Conservation (phyloP, 2,888 invertebrate species). For the Polydrusus pterygomalis region DNA sequence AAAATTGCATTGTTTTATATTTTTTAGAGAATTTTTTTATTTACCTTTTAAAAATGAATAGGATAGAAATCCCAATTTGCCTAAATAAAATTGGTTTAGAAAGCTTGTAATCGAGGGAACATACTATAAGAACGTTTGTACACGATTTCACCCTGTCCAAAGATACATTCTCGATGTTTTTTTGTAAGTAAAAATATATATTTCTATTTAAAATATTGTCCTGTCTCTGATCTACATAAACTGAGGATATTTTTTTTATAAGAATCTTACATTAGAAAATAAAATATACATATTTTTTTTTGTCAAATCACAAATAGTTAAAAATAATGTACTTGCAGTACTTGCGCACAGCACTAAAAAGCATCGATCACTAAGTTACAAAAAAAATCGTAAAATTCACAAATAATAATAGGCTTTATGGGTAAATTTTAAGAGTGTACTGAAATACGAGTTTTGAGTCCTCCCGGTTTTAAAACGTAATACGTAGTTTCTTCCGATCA, state of each 20-base stretch:
- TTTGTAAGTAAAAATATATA: constrained; percentile 6
- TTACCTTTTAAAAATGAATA: not conserved
- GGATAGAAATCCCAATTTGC: no score
- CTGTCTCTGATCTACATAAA: constrained; percentile 1
- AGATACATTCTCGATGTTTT: not conserved
- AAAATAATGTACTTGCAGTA: constrained; percentile 1
- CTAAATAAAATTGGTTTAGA: not conserved
- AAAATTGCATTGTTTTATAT: no score
- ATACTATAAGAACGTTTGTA: not conserved
- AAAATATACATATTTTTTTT: constrained; percentile 9
- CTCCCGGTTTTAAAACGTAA: no score
- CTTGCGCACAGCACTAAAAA: constrained; percentile 21
- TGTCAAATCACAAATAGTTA: constrained; percentile 14
- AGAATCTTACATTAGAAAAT: not conserved
- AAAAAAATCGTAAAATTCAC: not conserved
- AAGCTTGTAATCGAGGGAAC: not conserved
- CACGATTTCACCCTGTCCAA: not conserved
- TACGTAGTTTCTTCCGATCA: no score
- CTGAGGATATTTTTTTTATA: not conserved
- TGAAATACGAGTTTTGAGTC: not conserved
- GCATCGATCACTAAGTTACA: constrained; percentile 5
- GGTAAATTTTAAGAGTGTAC: not conserved
- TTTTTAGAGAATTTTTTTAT: not conserved
- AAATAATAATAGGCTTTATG: not conserved
- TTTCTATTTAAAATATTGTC: constrained; percentile 1